These are phyloP conservation scores for Myotis planiceps DNA, from an alignment of 2,797 vertebrate genomes.

Conservation along the genomic window DNA sequence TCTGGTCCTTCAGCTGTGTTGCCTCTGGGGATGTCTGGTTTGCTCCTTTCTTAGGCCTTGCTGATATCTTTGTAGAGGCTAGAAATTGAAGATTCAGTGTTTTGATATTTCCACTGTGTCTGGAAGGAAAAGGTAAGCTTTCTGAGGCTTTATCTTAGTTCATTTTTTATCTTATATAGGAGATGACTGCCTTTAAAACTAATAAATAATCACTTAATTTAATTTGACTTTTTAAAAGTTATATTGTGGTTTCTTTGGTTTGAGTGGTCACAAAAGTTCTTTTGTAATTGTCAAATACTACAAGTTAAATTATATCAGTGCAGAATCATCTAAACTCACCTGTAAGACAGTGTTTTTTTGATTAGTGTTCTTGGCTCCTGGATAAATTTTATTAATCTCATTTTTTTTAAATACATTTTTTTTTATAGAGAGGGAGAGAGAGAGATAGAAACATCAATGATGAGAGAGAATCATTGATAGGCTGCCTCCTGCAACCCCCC, in stretches of 20 bases:
- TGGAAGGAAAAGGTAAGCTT: not conserved
- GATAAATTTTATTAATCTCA: not conserved
- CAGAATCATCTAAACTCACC: not conserved
- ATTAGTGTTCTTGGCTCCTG: not conserved
- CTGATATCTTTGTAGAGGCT: slow-evolving; percentile 30
- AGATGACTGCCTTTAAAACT: not conserved
- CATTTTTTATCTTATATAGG: not conserved
- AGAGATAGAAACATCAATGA: too few relatives aligned
- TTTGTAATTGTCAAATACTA: not conserved
- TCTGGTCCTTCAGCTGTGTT: not conserved
- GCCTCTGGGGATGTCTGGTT: not conserved
- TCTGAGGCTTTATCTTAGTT: not conserved
- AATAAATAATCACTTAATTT: not conserved
- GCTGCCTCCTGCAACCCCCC: too few relatives aligned
- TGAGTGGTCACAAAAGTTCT: not conserved
- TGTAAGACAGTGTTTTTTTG: not conserved
- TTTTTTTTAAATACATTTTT: too few relatives aligned
- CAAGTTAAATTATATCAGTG: not conserved
- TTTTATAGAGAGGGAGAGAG: too few relatives aligned
- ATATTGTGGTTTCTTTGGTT: not conserved
- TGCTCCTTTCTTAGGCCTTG: not conserved
- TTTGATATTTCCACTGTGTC: slow-evolving; percentile 4
- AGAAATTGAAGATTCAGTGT: slow-evolving; percentile 23
- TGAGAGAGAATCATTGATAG: too few relatives aligned
- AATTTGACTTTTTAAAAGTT: not conserved